These are phyloP conservation scores for Lydus trimaculatus DNA, from an alignment of 2,888 invertebrate species.

Conservation along the genomic window DNA sequence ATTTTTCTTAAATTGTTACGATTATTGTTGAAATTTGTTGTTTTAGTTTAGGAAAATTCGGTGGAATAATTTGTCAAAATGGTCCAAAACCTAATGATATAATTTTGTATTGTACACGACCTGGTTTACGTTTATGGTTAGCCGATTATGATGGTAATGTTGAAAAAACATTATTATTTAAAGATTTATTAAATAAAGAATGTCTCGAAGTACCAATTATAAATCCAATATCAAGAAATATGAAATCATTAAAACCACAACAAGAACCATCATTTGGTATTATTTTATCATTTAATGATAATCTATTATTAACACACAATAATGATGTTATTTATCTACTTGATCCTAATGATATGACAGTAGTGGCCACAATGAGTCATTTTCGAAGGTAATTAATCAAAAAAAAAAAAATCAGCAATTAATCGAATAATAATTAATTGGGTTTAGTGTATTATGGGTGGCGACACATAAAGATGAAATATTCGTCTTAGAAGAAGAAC, in stretches of 20 bases:
- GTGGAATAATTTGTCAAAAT: conserved; percentile 67
- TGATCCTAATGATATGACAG: conserved; percentile 73
- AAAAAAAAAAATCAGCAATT: too few relatives aligned
- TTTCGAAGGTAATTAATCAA: conserved; percentile 64
- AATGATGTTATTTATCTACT: conserved; percentile 75
- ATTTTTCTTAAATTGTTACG: background rate
- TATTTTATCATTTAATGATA: conserved; percentile 72
- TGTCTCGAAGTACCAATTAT: conserved; percentile 72
- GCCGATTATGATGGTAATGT: conserved; percentile 79
- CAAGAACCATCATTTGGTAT: conserved; percentile 71
- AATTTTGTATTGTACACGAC: conserved; percentile 78
- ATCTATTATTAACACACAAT: conserved; percentile 78
- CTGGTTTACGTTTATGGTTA: conserved; percentile 86
- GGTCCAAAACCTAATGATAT: conserved; percentile 62
- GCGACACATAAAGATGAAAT: conserved; percentile 76
- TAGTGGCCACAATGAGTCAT: conserved; percentile 72
- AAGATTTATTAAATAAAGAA: conserved; percentile 61
- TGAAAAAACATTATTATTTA: conserved; percentile 84
- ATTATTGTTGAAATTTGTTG: background rate
- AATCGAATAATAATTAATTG: conserved; percentile 16
- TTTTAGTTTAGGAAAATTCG: conserved; percentile 68
- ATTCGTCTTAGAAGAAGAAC: conserved; percentile 81
- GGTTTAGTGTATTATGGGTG: conserved; percentile 65
- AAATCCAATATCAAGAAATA: conserved; percentile 68
- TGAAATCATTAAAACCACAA: conserved; percentile 56